Evolutionary conservation across 2,797 vertebrate species (phyloP).

Genomic region (Enteromius unitaeniatus): DNA sequence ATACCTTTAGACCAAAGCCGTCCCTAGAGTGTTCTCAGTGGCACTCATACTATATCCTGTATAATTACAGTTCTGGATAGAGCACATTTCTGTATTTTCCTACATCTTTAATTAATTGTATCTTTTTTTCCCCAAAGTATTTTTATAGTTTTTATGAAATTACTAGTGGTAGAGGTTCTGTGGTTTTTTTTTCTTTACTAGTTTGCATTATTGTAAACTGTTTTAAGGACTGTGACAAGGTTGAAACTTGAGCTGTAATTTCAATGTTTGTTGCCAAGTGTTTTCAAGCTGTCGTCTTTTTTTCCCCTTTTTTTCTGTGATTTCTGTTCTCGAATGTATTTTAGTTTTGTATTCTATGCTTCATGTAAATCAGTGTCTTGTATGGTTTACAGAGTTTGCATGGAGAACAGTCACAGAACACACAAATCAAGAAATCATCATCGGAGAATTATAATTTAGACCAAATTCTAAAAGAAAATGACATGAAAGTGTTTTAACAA

Average conservation of each 20-base stretch:
- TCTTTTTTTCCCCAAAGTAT: neutral
- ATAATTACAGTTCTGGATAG: slow-evolving; percentile 6
- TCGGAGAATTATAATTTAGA: neutral
- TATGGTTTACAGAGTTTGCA: slow-evolving; percentile 8
- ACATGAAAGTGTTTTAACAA: slow-evolving; percentile 15
- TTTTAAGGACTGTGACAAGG: slow-evolving; percentile 46
- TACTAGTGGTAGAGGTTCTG: neutral
- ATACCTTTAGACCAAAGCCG: slow-evolving; percentile 33
- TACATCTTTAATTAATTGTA: neutral
- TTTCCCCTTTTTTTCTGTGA: neutral
- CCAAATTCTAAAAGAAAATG: slow-evolving; percentile 21
- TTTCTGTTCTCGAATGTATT: slow-evolving; percentile 52
- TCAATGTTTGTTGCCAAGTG: slow-evolving; percentile 25
- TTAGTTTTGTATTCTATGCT: slow-evolving; percentile 17
- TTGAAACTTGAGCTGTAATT: slow-evolving; percentile 39
- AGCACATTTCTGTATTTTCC: slow-evolving; percentile 28
- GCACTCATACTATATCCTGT: neutral
- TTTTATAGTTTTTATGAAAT: slow-evolving; percentile 28
- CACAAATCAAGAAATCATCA: neutral
- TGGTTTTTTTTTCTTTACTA: neutral
- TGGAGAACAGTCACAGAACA: slow-evolving; percentile 10
- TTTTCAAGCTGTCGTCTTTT: slow-evolving; percentile 20
- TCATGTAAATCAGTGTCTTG: slow-evolving; percentile 32
- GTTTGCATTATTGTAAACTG: slow-evolving; percentile 27
- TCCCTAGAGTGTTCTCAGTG: slow-evolving; percentile 15